phyloP scores from a whole-genome alignment of 2,113 vertebrate genomes.

The Anas platyrhynchos region DNA sequence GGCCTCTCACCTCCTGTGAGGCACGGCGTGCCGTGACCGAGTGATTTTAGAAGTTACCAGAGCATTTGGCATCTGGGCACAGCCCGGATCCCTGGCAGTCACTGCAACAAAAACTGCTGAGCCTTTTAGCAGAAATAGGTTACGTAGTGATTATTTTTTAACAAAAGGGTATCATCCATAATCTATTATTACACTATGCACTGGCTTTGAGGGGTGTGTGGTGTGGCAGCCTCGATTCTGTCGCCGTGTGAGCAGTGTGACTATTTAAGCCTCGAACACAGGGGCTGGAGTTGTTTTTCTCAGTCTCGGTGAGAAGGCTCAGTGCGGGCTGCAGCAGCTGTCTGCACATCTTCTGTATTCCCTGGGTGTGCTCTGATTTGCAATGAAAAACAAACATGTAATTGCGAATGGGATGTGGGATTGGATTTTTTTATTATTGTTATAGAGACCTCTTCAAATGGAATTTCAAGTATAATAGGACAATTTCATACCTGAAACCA shows the following conservation, averaged over 20 bases:
- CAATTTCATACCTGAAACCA: not conserved
- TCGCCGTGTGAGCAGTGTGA: not conserved
- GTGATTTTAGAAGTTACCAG: not conserved
- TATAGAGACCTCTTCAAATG: not conserved
- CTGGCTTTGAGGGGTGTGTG: not conserved
- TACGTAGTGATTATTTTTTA: rapidly evolving
- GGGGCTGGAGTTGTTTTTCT: not conserved
- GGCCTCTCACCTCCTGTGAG: not conserved
- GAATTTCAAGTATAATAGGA: not conserved
- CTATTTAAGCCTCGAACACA: rapidly evolving
- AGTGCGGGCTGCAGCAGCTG: not conserved
- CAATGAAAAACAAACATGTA: not conserved
- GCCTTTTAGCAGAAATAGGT: not conserved
- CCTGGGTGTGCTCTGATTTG: not conserved
- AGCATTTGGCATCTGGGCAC: not conserved
- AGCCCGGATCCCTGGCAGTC: not conserved
- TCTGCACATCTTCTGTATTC: not conserved
- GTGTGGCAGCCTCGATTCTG: not conserved
- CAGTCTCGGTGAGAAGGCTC: not conserved
- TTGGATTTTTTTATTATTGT: not conserved
- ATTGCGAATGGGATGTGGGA: not conserved
- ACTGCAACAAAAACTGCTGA: not conserved
- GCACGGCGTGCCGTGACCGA: not conserved
- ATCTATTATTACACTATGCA: not conserved
- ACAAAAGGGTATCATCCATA: not conserved